Evolutionary conservation across 1,140 invertebrate species (phyloP).

Genomic region (Drosophila santomea): DNA sequence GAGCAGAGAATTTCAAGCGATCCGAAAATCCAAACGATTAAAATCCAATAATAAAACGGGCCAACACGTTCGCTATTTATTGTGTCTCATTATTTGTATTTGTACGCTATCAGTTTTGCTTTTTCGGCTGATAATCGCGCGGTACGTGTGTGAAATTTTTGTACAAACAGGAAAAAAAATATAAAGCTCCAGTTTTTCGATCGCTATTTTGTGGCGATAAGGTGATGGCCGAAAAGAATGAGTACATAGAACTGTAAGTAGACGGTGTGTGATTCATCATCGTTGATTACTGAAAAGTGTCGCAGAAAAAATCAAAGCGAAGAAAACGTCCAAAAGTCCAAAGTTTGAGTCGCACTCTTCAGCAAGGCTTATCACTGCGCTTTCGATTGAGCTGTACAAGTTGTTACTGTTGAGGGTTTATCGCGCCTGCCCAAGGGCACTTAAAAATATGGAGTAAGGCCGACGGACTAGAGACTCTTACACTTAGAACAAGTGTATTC

Average conservation of each 20-base stretch:
- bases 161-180: conserved; percentile 17
- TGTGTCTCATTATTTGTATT: conserved; percentile 9
- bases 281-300: conserved; percentile 3
- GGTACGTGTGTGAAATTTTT: conserved; percentile 29
- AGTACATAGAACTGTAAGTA: conserved; percentile 67
- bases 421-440: conserved; percentile 5
- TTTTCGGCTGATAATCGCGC: conserved; percentile 36
- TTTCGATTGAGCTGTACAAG: conserved; percentile 7
- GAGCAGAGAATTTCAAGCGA: neutral
- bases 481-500: neutral
- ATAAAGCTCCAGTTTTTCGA: conserved; percentile 29
- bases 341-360: conserved; percentile 9
- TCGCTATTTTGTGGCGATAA: conserved; percentile 35
- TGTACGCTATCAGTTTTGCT: conserved; percentile 33
- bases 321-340: conserved; percentile 1
- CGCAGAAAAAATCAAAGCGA: conserved; percentile 8
- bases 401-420: conserved; percentile 13
- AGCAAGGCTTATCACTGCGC: conserved; percentile 13
- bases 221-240: conserved; percentile 63
- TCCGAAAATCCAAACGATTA: conserved; percentile 10
- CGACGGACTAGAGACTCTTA: too few relatives aligned
- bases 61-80: conserved; percentile 20
- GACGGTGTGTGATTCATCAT: conserved; percentile 17
- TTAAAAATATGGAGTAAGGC: neutral
- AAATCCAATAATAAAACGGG: conserved; percentile 39